Percentiles rank a stretch among this genome's conserved stretches.
phyloP scores from a whole-genome alignment of 2,113 vertebrate species.

The Dipodomys ordii region DNA sequence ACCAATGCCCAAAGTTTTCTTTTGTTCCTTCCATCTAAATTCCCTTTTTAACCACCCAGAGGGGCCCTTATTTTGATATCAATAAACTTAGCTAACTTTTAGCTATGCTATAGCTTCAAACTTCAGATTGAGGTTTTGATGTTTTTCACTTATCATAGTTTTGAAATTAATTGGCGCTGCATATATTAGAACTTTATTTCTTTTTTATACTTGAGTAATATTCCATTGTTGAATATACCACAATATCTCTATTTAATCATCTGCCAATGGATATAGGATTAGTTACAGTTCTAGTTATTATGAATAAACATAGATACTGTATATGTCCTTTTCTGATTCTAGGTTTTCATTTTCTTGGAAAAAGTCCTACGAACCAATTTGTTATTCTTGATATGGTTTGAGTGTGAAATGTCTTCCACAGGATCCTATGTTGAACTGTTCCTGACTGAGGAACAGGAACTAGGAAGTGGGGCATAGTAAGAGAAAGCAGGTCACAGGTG shows the following conservation, averaged over 20 bases:
- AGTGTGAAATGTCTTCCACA: too few species aligned
- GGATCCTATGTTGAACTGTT: too few species aligned
- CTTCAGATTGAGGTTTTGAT: background rate
- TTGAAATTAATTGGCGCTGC: background rate
- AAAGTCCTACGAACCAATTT: slow-evolving; percentile 1
- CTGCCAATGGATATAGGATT: background rate
- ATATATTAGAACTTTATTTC: background rate
- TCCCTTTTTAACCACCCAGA: background rate
- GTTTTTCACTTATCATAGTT: background rate
- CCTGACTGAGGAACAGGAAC: too few species aligned
- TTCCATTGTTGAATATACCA: background rate
- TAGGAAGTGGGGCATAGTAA: too few species aligned
- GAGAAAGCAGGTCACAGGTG: too few species aligned
- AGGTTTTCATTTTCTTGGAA: slow-evolving; percentile 23
- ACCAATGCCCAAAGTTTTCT: background rate
- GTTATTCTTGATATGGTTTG: background rate
- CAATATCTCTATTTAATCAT: background rate
- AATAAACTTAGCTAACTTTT: background rate
- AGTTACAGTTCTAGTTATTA: background rate
- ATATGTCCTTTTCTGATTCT: background rate
- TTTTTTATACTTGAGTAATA: slow-evolving; percentile 14
- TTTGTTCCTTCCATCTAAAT: background rate
- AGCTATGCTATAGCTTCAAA: background rate
- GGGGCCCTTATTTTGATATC: background rate
- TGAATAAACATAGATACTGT: background rate